Percentiles rank a stretch among this genome's conserved stretches.
These are phyloP conservation scores for Tenebrosternarchus preto DNA, from an alignment of 2,113 vertebrate genomes.

Conservation along the genomic window DNA sequence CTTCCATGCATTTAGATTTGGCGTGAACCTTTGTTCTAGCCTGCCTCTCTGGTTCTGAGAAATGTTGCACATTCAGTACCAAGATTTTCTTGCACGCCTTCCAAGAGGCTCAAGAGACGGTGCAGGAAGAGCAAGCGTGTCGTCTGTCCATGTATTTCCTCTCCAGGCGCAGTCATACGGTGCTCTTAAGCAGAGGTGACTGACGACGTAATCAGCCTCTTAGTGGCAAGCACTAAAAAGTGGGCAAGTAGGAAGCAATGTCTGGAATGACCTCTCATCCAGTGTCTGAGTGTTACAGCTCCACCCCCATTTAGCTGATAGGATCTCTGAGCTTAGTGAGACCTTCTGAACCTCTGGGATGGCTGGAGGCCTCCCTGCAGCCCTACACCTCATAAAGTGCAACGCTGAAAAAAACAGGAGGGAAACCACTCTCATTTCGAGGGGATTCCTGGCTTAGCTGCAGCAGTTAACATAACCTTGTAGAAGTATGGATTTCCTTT, in stretches of 20 bases:
- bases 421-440: background rate
- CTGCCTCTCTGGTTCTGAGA: too few species aligned
- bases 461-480: background rate
- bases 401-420: background rate
- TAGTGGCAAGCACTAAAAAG: slow-evolving; percentile 41
- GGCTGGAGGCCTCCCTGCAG: slow-evolving; percentile 32
- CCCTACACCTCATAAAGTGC: background rate
- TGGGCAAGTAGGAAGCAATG: slow-evolving; percentile 59
- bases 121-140: background rate
- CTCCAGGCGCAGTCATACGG: too few species aligned
- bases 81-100: background rate
- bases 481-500: slow-evolving; percentile 35
- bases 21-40: too few species aligned
- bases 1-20: too few species aligned
- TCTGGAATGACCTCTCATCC: slow-evolving; percentile 41
- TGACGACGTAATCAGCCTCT: slow-evolving; percentile 30
- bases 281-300: slow-evolving; percentile 37
- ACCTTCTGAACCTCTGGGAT: slow-evolving; percentile 21
- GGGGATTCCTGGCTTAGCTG: background rate
- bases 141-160: background rate
- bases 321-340: slow-evolving; percentile 22
- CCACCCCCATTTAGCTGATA: slow-evolving; percentile 46
- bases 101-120: background rate
- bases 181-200: background rate
- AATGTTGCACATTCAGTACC: too few species aligned